These are phyloP conservation scores for Hippopotamyrus pictus DNA, from an alignment of 2,797 vertebrate genomes.

Conservation along the genomic window DNA sequence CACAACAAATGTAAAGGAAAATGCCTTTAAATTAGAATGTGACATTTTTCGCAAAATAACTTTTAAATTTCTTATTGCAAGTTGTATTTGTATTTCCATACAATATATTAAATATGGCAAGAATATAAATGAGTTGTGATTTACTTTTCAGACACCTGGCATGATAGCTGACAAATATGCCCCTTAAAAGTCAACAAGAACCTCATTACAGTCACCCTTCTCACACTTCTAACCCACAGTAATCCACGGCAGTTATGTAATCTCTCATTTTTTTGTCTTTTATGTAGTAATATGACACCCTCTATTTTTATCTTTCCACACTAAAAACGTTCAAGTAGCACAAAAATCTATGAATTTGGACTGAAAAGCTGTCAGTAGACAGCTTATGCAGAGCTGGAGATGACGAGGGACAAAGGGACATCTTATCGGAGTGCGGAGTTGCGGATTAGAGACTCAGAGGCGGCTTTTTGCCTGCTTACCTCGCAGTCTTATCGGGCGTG, in stretches of 20 bases:
- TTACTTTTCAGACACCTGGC: background rate
- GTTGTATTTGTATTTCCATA: background rate
- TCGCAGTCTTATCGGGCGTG: conserved; percentile 29
- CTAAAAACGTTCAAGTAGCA: background rate
- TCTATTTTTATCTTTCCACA: background rate
- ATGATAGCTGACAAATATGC: background rate
- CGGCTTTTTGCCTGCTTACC: background rate
- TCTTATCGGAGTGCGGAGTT: background rate
- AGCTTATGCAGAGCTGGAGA: background rate
- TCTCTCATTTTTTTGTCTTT: background rate
- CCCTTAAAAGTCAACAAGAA: background rate
- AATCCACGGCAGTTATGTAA: background rate
- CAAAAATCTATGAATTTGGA: background rate
- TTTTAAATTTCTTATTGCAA: background rate
- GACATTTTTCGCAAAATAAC: background rate
- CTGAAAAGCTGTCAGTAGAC: background rate
- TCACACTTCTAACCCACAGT: background rate
- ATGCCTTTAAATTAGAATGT: background rate
- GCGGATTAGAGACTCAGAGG: background rate
- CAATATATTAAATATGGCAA: background rate
- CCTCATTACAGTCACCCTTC: background rate
- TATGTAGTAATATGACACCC: background rate
- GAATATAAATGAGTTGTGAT: background rate
- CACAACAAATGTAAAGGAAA: background rate
- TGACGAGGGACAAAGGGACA: background rate